A percentile compares a stretch with the other conserved stretches of the same genome.
These are phyloP conservation scores for Willisornis vidua DNA, from an alignment of 2,113 vertebrate species.

Conservation along the genomic window DNA sequence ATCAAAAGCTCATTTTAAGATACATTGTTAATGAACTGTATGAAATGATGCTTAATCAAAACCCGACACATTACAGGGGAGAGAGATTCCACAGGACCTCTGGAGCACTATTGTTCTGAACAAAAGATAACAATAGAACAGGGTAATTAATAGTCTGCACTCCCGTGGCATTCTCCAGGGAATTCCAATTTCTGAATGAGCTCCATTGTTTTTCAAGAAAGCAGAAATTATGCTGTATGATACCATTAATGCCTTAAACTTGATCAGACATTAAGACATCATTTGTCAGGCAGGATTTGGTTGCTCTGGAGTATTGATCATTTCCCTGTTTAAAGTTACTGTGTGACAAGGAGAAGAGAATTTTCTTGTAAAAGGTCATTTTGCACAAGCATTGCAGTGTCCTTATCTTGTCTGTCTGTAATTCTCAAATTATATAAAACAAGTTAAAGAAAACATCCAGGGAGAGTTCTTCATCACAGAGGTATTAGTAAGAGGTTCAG, in stretches of 20 bases:
- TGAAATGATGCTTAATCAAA: conserved; percentile 81
- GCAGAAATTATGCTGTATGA: conserved; percentile 40
- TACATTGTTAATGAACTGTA: conserved; percentile 80
- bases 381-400: background rate
- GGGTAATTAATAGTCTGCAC: conserved; percentile 74
- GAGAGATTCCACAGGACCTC: conserved; percentile 67
- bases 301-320: background rate
- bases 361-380: background rate
- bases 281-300: conserved; percentile 44
- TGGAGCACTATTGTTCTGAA: conserved; percentile 73
- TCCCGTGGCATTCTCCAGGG: conserved; percentile 54
- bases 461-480: background rate
- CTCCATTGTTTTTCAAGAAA: conserved; percentile 61
- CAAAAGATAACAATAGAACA: conserved; percentile 72
- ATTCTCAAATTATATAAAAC: background rate
- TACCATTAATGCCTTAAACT: conserved; percentile 28
- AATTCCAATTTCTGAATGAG: conserved; percentile 64
- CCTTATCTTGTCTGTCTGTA: background rate
- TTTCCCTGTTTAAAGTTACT: background rate
- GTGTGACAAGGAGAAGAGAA: background rate
- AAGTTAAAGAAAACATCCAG: background rate
- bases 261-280: conserved; percentile 43
- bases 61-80: conserved; percentile 54
- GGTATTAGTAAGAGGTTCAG: background rate
- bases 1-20: conserved; percentile 82